A percentile compares a stretch with the other conserved stretches of the same genome.
Evolutionary conservation across 2,797 vertebrate species (phyloP).

Genomic region (Botia kubotai): DNA sequence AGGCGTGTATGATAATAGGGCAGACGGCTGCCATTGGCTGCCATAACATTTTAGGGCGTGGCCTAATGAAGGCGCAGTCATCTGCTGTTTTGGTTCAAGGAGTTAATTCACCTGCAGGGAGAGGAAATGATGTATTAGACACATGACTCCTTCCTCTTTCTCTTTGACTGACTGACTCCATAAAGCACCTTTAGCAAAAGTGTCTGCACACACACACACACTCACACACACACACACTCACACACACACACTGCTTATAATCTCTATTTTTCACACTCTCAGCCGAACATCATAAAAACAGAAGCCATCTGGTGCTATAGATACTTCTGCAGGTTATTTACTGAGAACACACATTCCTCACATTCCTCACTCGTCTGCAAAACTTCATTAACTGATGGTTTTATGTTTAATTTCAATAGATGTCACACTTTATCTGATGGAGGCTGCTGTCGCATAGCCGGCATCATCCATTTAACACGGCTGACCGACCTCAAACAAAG

Average conservation of each 20-base stretch:
- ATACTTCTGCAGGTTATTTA: neutral
- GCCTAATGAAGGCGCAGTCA: neutral
- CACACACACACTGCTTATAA: slow-evolving; percentile 10
- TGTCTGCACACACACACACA: slow-evolving; percentile 14
- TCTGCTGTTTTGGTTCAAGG: neutral
- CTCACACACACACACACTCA: slow-evolving; percentile 17
- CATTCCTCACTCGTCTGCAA: neutral
- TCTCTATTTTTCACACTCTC: slow-evolving; percentile 4
- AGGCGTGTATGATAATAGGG: neutral
- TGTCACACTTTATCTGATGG: slow-evolving; percentile 46
- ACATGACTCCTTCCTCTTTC: neutral
- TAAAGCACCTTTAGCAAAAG: slow-evolving; percentile 3
- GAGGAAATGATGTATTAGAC: neutral
- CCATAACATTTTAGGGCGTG: neutral
- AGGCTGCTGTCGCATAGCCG: slow-evolving; percentile 12
- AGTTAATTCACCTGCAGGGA: slow-evolving; percentile 8
- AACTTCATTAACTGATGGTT: slow-evolving; percentile 51
- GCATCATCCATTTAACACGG: slow-evolving; percentile 45
- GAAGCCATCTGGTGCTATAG: neutral
- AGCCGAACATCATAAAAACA: neutral
- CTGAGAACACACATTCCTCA: neutral
- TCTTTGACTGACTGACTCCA: neutral
- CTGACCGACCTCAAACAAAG: slow-evolving; percentile 54
- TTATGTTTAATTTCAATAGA: slow-evolving; percentile 49
- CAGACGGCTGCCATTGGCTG: neutral